Base-by-base conservation (phyloP, 2,113 vertebrate species). In the Rhinogobius similis region DNA sequence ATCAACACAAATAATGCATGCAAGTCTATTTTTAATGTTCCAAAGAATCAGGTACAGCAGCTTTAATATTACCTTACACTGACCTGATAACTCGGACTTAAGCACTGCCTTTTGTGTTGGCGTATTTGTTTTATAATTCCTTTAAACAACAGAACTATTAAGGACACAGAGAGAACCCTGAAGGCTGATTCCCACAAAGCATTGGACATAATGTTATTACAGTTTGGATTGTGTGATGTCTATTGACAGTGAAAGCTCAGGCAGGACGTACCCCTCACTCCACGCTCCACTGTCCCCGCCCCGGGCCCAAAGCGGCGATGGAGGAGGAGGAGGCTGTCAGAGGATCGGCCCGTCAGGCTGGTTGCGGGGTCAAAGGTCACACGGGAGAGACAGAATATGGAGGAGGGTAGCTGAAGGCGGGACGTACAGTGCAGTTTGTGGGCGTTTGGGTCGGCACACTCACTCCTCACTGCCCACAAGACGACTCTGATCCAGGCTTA, bases 261-360 rank as follows among this genome's bases (percentile, higher is more conserved):
- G 43, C 76, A 41, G 69, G 72, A 75, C 12, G 24, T 58, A 73
- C 76, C 52, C 48, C 65, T 72, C 63, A 79, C 81, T 85, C 86
- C 81, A 84, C 67, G 85, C 85, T 86, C 73, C 78, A 64, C 55
- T 72, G 79, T 84, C 76, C 70, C 55, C 29, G 53, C 75, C 70
- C 55, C 26, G 58, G 67, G 69, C 65, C 46, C 70, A 73, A 52
- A 75, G 62, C 59, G 68, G 52, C 52, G 29, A 65, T 67, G 50
- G 77, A 55, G 75, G 63, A 75, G 67, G 56, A 66, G 81, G 55
- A 24, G 66, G 62, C 85, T 83, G 86, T 85, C 87, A 81, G 80
- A 68, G 59, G 44, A 68, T 82, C 39, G 5, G 63, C 58, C 65
- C 55, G 59, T 82, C 77, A 72, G 29, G 59, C 68, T 66, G 67